Evolutionary conservation across 92 coral and sea anemone genomes (phyloP), one percentile per base, ranked within the genome.

Genomic region (Umimayanthus kanabou): DNA sequence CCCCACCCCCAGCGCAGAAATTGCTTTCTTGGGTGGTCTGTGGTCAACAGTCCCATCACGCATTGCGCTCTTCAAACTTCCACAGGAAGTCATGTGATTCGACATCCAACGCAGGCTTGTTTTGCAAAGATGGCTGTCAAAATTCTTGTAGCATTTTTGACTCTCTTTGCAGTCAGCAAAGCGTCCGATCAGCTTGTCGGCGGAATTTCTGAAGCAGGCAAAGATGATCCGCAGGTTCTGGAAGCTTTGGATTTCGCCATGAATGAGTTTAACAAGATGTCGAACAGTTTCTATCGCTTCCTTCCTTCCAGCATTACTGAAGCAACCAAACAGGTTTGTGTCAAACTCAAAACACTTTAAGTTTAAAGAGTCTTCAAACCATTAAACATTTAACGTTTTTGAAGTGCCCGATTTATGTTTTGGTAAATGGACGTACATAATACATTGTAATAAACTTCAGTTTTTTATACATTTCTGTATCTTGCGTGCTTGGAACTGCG

Each of bases 221-320:
- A 75, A 57, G 93, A 96, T 55, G 99, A 96, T 58, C 93, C 98
- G 74, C 95, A 91, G 47, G 81, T 96, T 11, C 86, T 92, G 42
- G 88, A 91, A 79, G 94, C 94, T 26, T 45, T 95, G 28, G 93
- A 88, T 76, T 95, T 89, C 76, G 98, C 98, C 55, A 89, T 96
- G 94, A 91, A 95, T 33, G 85, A 86, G 81, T 92, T 91, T 57
- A 96, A 96, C 84, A 85, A 80, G 78, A 86, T 92, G 89, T 96
- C 98, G 49, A 96, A 96, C 94, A 96, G 93, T 94, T 26, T 92
- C 80, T 96, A 95, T 71, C 99, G 96, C 16, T 79, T 88, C 66
- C 92, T 96, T 94, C 90, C 99, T 18, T 77, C 95, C 0, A 85
- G 92, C 79, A 90, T 94, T 0, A 73, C 39, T 18, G 98, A 93